Percentiles rank a stretch among this genome's conserved stretches.
Conservation (phyloP, 1,140 invertebrate genomes). For the Pseudoatta argentina region DNA sequence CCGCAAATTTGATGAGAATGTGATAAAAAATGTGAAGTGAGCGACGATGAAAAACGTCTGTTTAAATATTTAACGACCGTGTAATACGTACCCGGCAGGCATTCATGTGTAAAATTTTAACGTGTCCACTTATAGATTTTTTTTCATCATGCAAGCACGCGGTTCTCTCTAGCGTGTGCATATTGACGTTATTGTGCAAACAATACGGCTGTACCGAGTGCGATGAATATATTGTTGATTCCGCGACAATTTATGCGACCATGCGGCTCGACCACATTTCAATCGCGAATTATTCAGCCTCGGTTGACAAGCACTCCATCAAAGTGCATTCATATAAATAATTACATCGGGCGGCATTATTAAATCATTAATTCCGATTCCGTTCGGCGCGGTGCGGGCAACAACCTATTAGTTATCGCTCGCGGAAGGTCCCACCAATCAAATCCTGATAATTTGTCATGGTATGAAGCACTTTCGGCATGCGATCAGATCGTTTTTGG, state of each 20-base stretch:
- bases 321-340: constrained; percentile 82
- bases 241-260: constrained; percentile 80
- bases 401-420: constrained; percentile 76
- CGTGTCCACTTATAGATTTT: constrained; percentile 63
- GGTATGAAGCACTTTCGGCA: neutral
- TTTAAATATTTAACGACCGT: constrained; percentile 60
- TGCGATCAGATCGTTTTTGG: constrained; percentile 4
- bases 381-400: constrained; percentile 63
- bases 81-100: constrained; percentile 43
- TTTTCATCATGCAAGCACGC: constrained; percentile 47
- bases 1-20: constrained; percentile 27
- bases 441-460: constrained; percentile 71
- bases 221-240: constrained; percentile 83
- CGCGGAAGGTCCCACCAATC: constrained; percentile 60
- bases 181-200: constrained; percentile 77
- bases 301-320: constrained; percentile 79
- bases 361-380: constrained; percentile 79
- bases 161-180: constrained; percentile 66
- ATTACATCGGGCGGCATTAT: constrained; percentile 80
- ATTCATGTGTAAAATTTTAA: constrained; percentile 61
- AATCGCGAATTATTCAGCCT: constrained; percentile 80
- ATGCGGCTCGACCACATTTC: constrained; percentile 76
- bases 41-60: constrained; percentile 37
- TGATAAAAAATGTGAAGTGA: constrained; percentile 44
- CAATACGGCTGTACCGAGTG: constrained; percentile 60